Percentiles rank a stretch among this genome's conserved stretches.
These are phyloP conservation scores for Bombus polaris DNA, from an alignment of 1,140 invertebrate species.

Conservation along the genomic window DNA sequence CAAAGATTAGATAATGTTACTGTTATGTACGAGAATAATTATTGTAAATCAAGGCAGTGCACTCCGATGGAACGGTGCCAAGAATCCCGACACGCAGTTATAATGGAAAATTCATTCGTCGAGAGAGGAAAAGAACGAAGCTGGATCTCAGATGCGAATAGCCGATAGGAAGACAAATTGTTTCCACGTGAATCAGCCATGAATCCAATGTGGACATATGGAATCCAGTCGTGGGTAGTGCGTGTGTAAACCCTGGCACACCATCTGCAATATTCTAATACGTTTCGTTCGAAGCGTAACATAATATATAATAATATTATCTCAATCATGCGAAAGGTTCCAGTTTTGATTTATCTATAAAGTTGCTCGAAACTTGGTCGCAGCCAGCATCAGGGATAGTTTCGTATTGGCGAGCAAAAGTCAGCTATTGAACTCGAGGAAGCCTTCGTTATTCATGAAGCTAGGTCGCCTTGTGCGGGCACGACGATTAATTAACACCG, in stretches of 20 bases:
- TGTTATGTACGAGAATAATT: neutral
- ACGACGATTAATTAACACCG: slow-evolving; percentile 4
- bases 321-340: neutral
- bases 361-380: neutral
- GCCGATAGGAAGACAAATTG: slow-evolving; percentile 16
- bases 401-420: neutral
- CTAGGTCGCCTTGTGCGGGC: neutral
- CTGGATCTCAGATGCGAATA: slow-evolving; percentile 8
- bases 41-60: neutral
- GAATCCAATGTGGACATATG: slow-evolving; percentile 1
- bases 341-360: neutral
- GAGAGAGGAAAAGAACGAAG: neutral
- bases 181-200: slow-evolving; percentile 18
- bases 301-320: neutral
- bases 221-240: slow-evolving; percentile 7
- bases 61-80: neutral
- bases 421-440: neutral
- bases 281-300: neutral
- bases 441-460: neutral
- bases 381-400: neutral
- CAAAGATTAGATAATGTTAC: neutral
- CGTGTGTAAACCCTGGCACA: too few relatives aligned
- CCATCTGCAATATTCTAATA: neutral
- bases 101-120: slow-evolving; percentile 3
- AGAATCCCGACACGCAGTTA: neutral